Percentiles rank a stretch among this genome's conserved stretches.
These are phyloP conservation scores for Mythimna impura DNA, from an alignment of 2,888 invertebrate genomes.

Conservation along the genomic window DNA sequence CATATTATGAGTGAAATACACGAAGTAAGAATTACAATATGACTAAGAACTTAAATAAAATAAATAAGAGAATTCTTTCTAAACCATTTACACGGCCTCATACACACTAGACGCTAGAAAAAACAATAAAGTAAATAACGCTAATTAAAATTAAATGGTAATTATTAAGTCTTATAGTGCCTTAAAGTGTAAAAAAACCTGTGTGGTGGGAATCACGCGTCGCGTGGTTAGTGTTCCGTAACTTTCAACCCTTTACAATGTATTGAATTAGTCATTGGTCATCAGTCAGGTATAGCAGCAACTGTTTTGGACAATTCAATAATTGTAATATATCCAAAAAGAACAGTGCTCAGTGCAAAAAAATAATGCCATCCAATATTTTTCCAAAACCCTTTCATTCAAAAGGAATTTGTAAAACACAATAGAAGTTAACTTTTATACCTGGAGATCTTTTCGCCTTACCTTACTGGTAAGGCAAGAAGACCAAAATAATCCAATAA, in stretches of 20 bases:
- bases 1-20: background rate
- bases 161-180: conserved; percentile 59
- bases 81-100: conserved; percentile 25
- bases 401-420: background rate
- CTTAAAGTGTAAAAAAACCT: conserved; percentile 27
- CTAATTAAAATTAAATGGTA: conserved; percentile 42
- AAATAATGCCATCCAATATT: background rate
- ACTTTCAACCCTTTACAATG: background rate
- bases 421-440: background rate
- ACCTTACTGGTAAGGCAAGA: background rate
- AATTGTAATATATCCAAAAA: background rate
- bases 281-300: background rate
- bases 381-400: no score
- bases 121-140: conserved; percentile 23
- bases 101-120: conserved; percentile 8
- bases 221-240: conserved; percentile 15
- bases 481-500: background rate
- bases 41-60: conserved; percentile 39
- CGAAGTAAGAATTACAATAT: background rate
- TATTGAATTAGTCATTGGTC: background rate
- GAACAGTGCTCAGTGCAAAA: background rate
- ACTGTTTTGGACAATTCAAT: background rate
- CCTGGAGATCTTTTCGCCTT: background rate
- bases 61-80: conserved; percentile 58
- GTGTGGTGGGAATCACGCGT: conserved; percentile 17